Conservation (phyloP, 2,888 invertebrate genomes). For the Rotaria macrura region DNA sequence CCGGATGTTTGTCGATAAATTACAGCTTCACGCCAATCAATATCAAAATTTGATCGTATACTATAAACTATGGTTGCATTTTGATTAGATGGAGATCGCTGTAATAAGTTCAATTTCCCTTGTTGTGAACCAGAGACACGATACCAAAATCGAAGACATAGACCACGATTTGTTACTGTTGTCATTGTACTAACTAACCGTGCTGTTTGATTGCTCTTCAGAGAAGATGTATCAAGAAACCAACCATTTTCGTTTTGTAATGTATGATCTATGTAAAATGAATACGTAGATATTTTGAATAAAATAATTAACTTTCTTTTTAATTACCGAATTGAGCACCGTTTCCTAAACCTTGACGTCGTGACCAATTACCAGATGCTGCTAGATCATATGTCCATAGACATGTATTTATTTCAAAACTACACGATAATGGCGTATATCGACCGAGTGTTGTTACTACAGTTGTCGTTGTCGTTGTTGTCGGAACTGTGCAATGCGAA, state of each 20-base stretch:
- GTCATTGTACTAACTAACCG: constrained; percentile 22
- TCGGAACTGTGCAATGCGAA: neutral
- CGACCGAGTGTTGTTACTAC: neutral
- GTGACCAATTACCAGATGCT: constrained; percentile 40
- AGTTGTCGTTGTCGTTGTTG: neutral
- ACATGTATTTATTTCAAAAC: constrained; percentile 45
- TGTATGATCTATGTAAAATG: constrained; percentile 37
- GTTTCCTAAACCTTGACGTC: constrained; percentile 38
- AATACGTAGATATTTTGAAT: neutral
- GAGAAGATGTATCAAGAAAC: constrained; percentile 23
- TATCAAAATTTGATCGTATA: constrained; percentile 24
- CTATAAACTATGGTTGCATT: constrained; percentile 23
- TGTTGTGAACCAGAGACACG: constrained; percentile 42
- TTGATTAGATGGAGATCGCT: neutral
- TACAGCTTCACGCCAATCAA: constrained; percentile 25
- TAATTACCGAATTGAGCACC: constrained; percentile 36
- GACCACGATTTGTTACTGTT: neutral
- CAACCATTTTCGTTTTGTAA: constrained; percentile 22
- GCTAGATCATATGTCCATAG: constrained; percentile 40
- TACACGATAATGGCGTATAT: constrained; percentile 37
- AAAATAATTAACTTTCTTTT: neutral
- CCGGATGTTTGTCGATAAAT: constrained; percentile 23
- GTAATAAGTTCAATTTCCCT: constrained; percentile 40
- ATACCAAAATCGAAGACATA: constrained; percentile 40
- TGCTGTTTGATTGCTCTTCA: constrained; percentile 27